Percentiles rank a stretch among this genome's conserved stretches.
Conservation (phyloP, 2,888 invertebrate species). For the Ochropacha duplaris region DNA sequence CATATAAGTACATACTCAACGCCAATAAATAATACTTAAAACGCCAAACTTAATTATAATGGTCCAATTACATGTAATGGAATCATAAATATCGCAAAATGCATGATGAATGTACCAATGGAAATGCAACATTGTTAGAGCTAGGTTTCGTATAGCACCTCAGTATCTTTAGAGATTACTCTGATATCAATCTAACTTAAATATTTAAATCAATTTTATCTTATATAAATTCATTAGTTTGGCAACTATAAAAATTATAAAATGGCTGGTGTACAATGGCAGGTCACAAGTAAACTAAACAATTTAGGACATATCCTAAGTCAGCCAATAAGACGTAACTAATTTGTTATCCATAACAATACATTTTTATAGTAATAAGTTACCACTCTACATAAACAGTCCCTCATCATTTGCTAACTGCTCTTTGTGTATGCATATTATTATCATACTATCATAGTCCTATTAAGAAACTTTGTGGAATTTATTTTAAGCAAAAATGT, state of each 20-base stretch:
- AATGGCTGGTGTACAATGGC: slow-evolving; percentile 20
- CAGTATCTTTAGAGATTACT: slow-evolving; percentile 54
- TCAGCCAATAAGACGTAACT: background rate
- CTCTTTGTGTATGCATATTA: background rate
- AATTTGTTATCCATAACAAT: background rate
- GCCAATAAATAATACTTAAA: slow-evolving; percentile 23
- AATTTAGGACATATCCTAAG: background rate
- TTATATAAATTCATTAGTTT: slow-evolving; percentile 52
- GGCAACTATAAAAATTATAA: slow-evolving; percentile 33
- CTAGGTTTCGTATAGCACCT: slow-evolving; percentile 60
- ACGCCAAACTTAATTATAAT: background rate
- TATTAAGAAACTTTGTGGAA: too few species aligned
- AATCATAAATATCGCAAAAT: slow-evolving; percentile 12
- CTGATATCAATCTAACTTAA: slow-evolving; percentile 50
- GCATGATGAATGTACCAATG: slow-evolving; percentile 27
- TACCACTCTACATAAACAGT: background rate
- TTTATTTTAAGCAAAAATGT: too few species aligned
- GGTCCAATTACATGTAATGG: slow-evolving; percentile 2
- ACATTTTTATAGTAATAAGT: background rate
- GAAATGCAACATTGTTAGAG: slow-evolving; percentile 40
- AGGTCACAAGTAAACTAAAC: slow-evolving; percentile 7
- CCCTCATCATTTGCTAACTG: background rate
- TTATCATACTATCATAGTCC: too few species aligned
- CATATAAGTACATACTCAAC: slow-evolving; percentile 15
- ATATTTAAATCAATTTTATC: slow-evolving; percentile 24